Evolutionary conservation across 2,113 vertebrate genomes (phyloP).

Genomic region (Columba janthina): DNA sequence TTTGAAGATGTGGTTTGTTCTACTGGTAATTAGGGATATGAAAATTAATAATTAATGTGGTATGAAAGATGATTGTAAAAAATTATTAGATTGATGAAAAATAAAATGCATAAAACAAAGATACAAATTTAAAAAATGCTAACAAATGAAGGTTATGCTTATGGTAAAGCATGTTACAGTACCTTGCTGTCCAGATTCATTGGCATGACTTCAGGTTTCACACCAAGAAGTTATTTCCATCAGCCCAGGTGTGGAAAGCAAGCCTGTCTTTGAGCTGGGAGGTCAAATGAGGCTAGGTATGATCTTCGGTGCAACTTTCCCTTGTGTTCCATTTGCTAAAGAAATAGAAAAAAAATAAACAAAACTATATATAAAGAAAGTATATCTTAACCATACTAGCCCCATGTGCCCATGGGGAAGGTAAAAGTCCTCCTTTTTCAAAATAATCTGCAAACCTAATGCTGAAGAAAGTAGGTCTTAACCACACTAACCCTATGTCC

Average conservation of each 20-base stretch:
- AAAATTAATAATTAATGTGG: neutral
- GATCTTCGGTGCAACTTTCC: neutral
- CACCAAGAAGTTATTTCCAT: neutral
- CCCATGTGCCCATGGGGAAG: neutral
- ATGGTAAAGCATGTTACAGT: accelerated
- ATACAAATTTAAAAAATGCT: neutral
- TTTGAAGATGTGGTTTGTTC: neutral
- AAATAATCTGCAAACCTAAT: neutral
- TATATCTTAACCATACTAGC: neutral
- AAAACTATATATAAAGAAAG: neutral
- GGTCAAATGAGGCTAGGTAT: neutral
- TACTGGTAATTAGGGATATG: neutral
- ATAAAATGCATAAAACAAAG: neutral
- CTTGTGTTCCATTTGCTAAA: neutral
- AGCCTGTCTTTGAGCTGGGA: neutral
- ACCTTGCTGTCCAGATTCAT: neutral
- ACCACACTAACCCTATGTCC: too few species aligned
- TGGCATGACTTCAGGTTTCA: neutral
- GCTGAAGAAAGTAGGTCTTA: neutral
- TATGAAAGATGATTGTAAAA: neutral
- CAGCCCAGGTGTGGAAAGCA: neutral
- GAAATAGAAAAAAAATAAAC: neutral
- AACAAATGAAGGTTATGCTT: neutral
- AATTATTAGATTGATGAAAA: neutral
- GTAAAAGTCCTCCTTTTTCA: neutral